phyloP scores from a whole-genome alignment of 2,888 invertebrate species.

The Mythimna ferrago region DNA sequence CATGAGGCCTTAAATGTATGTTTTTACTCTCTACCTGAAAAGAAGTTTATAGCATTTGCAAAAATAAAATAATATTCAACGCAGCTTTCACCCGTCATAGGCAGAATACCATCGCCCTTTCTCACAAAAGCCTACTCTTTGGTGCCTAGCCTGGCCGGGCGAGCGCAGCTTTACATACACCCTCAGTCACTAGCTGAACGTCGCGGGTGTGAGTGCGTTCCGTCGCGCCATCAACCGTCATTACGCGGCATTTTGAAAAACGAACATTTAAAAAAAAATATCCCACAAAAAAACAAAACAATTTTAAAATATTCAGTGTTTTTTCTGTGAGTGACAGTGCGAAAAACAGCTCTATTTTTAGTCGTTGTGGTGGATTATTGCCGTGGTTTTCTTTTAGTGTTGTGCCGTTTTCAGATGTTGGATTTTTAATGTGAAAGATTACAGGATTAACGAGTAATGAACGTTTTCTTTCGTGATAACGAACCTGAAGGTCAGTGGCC shows the following conservation, averaged over 20 bases:
- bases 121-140: conserved; percentile 75
- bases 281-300: conserved; percentile 48
- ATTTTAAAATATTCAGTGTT: conserved; percentile 34
- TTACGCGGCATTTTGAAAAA: conserved; percentile 76
- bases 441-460: conserved; percentile 66
- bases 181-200: conserved; percentile 85
- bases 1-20: neutral
- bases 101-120: conserved; percentile 38
- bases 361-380: conserved; percentile 49
- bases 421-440: conserved; percentile 68
- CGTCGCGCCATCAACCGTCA: conserved; percentile 57
- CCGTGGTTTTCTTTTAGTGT: conserved; percentile 58
- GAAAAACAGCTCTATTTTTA: conserved; percentile 47
- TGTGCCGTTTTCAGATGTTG: conserved; percentile 59
- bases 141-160: conserved; percentile 85
- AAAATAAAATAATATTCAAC: neutral
- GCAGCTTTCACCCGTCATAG: conserved; percentile 15
- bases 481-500: conserved; percentile 62
- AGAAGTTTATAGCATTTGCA: neutral
- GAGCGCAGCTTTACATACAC: conserved; percentile 82
- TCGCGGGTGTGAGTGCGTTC: conserved; percentile 62
- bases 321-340: conserved; percentile 60
- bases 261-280: conserved; percentile 68
- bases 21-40: neutral
- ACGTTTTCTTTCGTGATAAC: conserved; percentile 68